Base-by-base conservation (phyloP, 2,113 vertebrate genomes). In the Phaetusa simplex region DNA sequence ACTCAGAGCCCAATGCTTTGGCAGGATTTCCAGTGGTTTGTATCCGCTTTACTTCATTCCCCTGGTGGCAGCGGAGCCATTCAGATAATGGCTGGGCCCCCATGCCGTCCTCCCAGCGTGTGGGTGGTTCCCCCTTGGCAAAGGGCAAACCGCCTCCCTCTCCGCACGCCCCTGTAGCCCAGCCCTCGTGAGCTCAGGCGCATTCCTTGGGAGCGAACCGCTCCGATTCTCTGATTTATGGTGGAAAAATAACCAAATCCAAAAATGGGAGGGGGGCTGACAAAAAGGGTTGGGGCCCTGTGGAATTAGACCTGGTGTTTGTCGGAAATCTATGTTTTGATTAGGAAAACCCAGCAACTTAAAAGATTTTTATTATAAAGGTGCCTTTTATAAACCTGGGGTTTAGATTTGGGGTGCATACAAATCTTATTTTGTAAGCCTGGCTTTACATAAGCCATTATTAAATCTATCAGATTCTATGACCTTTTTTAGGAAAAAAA, bases 11-110 rank as follows among this genome's bases (percentile, higher is more conserved):
- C 6, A 3, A 16, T 3, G 1, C 36, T 95, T 91, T 69, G 90
- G 95, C 92, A 85, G 21, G 6, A 8, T 52, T 69, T 94, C 47
- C 61, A 59, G 82, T 83, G 91, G 95, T 94, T 97, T 93, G 65
- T 90, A 66, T 94, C 84, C 20, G 2, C 56, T 96, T 95, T 40
- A 19, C 38, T 74, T 59, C 56, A 43, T 82, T 89, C 53, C 70
- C 89, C 47, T 1, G 14, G 72, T 62, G 89, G 73, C 94, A 93
- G 83, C 0, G 1, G 56, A 84, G 77, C 65, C 6, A 0, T 50
- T 66, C 77, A 13, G 59, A 70, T 34, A 12, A 69, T 71, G 62
- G 45, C 36, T 38, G 80, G 76, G 83, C 14, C 64, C 43, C 42
- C 11, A 11, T 61, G 71, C 23, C 1, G 0, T 45, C 38, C 71